Evolutionary conservation across 2,797 vertebrate species (phyloP).

Genomic region (Clarias fuscus): DNA sequence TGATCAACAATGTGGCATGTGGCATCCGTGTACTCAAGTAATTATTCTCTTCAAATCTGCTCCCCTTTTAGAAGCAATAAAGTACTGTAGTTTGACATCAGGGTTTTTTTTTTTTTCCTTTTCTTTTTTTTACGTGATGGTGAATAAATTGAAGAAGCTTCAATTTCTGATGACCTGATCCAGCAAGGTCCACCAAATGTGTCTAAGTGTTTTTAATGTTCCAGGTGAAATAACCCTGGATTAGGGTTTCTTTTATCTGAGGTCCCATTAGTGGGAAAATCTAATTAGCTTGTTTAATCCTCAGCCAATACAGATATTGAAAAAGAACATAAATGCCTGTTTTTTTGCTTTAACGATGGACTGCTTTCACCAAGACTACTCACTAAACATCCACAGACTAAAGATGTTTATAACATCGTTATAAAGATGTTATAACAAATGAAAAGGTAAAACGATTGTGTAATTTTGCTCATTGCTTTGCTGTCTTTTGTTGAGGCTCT

Average conservation of each 20-base stretch:
- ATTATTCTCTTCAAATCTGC: background rate
- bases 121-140: background rate
- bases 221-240: too few species aligned
- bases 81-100: too few species aligned
- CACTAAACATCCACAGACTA: background rate
- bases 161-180: too few species aligned
- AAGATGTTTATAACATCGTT: too few species aligned
- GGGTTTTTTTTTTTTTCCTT: background rate
- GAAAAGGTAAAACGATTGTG: background rate
- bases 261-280: too few species aligned
- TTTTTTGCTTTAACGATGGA: background rate
- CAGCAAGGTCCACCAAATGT: too few species aligned
- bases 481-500: background rate
- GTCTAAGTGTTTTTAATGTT: too few species aligned
- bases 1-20: background rate
- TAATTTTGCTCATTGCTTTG: background rate
- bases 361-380: background rate
- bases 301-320: too few species aligned
- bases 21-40: background rate
- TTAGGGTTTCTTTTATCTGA: too few species aligned
- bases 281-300: too few species aligned
- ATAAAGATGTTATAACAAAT: background rate
- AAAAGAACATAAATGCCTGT: background rate
- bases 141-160: background rate
- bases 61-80: background rate